Evolutionary conservation across 2,888 invertebrate genomes (phyloP), one percentile per base, ranked within the genome.

Genomic region (Meandrusa payeni): DNA sequence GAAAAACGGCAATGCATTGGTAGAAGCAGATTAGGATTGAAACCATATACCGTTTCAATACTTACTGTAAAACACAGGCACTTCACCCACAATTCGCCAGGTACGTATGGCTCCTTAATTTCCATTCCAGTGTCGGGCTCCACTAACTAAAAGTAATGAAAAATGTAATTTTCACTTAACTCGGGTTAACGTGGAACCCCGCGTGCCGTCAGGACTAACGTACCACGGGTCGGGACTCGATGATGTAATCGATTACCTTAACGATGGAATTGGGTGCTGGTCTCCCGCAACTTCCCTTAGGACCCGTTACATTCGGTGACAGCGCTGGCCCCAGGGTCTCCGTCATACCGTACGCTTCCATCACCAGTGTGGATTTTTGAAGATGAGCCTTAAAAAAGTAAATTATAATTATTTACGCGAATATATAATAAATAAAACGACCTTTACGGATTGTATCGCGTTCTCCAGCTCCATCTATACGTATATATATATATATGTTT

Each of bases 131-230:
- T 76, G 1, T 73, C 72, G 2, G 67, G 64, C 46, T 83, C 70
- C 0, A 81, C 64, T 5, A 83, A 43, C 83, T 85, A 63, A n/a
- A 66, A 73, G 29, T n/a, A n/a, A n/a, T n/a, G n/a, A n/a, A n/a
- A n/a, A n/a, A n/a, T n/a, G n/a, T n/a, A n/a, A n/a, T n/a, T n/a
- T n/a, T n/a, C n/a, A n/a, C n/a, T n/a, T n/a, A n/a, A n/a, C n/a
- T n/a, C n/a, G n/a, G n/a, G n/a, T n/a, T n/a, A n/a, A n/a, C n/a
- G n/a, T n/a, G n/a, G n/a, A n/a, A n/a, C n/a, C n/a, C n/a, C n/a
- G n/a, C n/a, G n/a, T n/a, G n/a, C n/a, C n/a, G n/a, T n/a, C n/a
- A n/a, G n/a, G n/a, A n/a, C n/a, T n/a, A n/a, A n/a, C n/a, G n/a
- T n/a, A n/a, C n/a, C n/a, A n/a, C n/a, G n/a, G n/a, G n/a, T n/a